Percentiles rank a stretch among this genome's conserved stretches.
Conservation (phyloP, 2,888 invertebrate species). For the Eupithecia insigniata region DNA sequence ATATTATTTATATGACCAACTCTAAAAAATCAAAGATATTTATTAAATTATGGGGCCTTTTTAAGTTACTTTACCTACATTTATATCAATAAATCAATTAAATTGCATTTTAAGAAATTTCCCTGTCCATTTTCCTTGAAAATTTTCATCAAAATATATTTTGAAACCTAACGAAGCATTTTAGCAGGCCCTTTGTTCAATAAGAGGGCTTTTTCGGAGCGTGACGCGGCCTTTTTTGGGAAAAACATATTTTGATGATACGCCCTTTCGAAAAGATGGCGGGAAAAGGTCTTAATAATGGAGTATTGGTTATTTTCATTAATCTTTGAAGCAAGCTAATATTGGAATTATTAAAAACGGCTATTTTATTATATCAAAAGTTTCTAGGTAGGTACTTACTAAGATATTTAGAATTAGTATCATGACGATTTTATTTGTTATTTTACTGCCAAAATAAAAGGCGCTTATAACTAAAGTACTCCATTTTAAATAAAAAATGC, state of each 20-base stretch:
- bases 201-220: constrained; percentile 28
- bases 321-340: not conserved
- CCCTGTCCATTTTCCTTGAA: constrained; percentile 5
- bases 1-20: too few species aligned
- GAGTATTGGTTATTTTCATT: not conserved
- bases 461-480: too few species aligned
- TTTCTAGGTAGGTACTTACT: too few species aligned
- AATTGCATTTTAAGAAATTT: not conserved
- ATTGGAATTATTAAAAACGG: not conserved
- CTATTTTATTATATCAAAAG: too few species aligned
- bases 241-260: constrained; percentile 64
- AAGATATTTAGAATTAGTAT: too few species aligned
- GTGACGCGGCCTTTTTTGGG: constrained; percentile 52
- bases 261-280: constrained; percentile 32
- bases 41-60: too few species aligned
- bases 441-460: too few species aligned
- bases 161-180: constrained; percentile 39
- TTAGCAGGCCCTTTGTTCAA: constrained; percentile 40
- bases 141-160: constrained; percentile 35
- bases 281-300: not conserved
- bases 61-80: too few species aligned
- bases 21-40: too few species aligned
- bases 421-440: too few species aligned
- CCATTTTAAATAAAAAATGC: too few species aligned
- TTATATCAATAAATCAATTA: too few species aligned